Base-by-base conservation (phyloP, 2,113 vertebrate species). In the Actenoides lindsayi region DNA sequence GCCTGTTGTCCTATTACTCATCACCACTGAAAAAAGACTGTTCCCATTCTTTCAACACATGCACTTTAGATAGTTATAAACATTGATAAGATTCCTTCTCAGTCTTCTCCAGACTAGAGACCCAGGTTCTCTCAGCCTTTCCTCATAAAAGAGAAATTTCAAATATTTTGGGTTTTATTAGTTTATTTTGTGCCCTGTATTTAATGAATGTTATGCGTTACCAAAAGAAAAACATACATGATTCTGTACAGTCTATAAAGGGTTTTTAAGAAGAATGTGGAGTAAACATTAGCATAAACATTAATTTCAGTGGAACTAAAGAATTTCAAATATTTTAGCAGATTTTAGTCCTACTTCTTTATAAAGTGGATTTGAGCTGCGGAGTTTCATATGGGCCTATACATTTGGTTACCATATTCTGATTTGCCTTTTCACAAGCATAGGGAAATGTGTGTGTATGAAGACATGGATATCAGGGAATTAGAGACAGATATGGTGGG, bases 151-250 rank as follows among this genome's bases (percentile, higher is more conserved):
- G 8, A 53, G 13, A 53, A 53, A 28, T 48, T 70, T 44, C 4
- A 42, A 44, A 63, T 23, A 39, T 59, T 68, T n/a, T 31, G 16
- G 0, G 0, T 2, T 48, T 80, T 31, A 25, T 21, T 74, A 21
- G 1, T 60, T 53, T 85, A 60, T n/a, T 74, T 7, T 46, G 17
- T 81, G 10, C 4, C 20, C 11, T 35, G 39, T 41, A 33, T n/a
- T 11, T 68, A 35, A 75, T n/a, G 12, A 65, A 30, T 27, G 1
- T 31, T 60, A 31, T 25, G 35, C 48, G 53, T 41, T 41, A 53
- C 8, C 1, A 0, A 74, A 37, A 74, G 5, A 73, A 46, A 60
- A 89, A 35, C 0, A 0, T n/a, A 24, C 9, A 12, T 11, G 6
- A 54, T 67, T 73, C 25, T 78, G 8, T 11, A 13, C 9, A 31